Conservation (phyloP, 2,113 vertebrate genomes). For the Bathybates hornii region DNA sequence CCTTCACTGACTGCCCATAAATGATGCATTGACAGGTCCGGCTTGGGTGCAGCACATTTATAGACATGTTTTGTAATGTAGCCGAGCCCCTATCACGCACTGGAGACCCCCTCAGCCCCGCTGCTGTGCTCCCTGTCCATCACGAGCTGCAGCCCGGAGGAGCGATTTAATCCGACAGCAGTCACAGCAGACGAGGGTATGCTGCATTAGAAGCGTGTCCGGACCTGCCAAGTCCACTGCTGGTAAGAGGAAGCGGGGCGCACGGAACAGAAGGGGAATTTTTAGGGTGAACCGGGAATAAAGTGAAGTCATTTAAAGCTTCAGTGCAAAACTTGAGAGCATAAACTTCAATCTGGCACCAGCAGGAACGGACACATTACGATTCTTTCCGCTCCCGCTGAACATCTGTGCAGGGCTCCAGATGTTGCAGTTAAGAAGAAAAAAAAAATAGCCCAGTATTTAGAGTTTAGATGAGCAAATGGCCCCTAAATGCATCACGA, state of each 20-base stretch:
- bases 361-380: neutral
- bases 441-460: neutral
- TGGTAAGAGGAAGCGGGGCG: neutral
- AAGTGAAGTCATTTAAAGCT: neutral
- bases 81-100: constrained; percentile 11
- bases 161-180: constrained; percentile 55
- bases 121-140: constrained; percentile 26
- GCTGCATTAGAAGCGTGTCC: neutral
- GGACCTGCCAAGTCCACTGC: neutral
- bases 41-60: constrained; percentile 40
- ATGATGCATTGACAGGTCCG: constrained; percentile 50
- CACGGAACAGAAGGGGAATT: neutral
- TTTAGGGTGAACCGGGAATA: neutral
- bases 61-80: constrained; percentile 52
- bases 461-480: neutral
- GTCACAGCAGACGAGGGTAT: constrained; percentile 13
- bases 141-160: constrained; percentile 35
- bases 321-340: neutral
- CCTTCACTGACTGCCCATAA: constrained; percentile 38
- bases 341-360: neutral
- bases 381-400: neutral
- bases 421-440: neutral
- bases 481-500: neutral
- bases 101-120: constrained; percentile 28
- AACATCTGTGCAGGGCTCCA: neutral